Base-by-base conservation (phyloP, 2,113 vertebrate species). In the Lepisosteus oculatus region DNA sequence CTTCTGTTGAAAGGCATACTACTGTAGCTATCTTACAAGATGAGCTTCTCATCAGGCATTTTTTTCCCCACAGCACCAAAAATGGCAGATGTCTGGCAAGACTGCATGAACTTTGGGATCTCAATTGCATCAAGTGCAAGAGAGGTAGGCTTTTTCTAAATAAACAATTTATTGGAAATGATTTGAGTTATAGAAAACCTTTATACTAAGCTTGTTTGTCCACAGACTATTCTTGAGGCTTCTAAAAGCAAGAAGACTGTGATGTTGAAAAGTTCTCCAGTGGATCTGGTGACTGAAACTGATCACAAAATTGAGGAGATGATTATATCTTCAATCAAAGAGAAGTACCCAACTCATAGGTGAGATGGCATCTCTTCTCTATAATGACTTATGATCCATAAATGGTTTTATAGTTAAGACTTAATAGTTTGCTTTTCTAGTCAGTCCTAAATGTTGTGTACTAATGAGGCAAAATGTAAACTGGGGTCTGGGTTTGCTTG, bases 301-400 rank as follows among this genome's bases (percentile, higher is more conserved):
- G 95, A 97, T 76, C 92, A 95, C 59, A 90, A 89, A 76, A 92
- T 97, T n/a, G 94, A 97, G 89, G 90, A 89, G 70, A 92, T 96
- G 84, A 85, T 96, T 57, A 79, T 94, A 66, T 88, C 88, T 8
- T 81, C 83, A 9, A 86, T 96, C 86, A 92, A 87, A 78, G 85
- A 87, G 69, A 90, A 86, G 66, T 96, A 91, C 76, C 93, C 95
- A n/a, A 83, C 88, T 65, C 95, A 96, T 88, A 95, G 93, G 95
- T 95, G 61, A 41, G 29, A 29, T 29, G 29, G 29, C 2, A 29
- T 29, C 29, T 29, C 29, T 29, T 29, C 29, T 29, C 29, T 29
- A 29, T 29, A 29, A 29, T 29, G 29, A 29, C 29, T 29, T 29
- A 29, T 29, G 29, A 29, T 29, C 29, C 29, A 29, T 29, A 29